Percentiles rank a stretch among this genome's conserved stretches.
phyloP scores from a whole-genome alignment of 2,888 invertebrate species.

The Ormyrus nitidulus region DNA sequence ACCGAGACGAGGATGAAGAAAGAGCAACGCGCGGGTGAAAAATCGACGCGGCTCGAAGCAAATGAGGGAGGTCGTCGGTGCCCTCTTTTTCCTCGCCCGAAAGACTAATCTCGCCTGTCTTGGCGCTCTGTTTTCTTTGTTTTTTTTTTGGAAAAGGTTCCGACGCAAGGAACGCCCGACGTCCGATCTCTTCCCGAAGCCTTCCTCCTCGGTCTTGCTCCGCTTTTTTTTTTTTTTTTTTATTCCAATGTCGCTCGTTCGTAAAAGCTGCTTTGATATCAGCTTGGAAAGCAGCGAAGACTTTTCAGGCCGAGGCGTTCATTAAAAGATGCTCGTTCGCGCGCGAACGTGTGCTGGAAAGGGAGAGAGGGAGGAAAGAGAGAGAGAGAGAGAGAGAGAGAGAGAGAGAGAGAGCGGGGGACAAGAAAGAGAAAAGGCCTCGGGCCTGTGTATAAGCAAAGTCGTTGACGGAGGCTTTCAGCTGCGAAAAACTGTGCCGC shows the following conservation, averaged over 20 bases:
- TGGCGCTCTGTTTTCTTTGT: background rate
- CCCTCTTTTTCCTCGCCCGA: background rate
- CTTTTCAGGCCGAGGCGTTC: constrained; percentile 42
- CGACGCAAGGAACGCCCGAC: background rate
- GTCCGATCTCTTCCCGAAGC: background rate
- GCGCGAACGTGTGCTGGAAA: background rate
- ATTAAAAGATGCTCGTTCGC: constrained; percentile 46
- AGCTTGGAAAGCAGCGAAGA: background rate
- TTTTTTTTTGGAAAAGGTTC: background rate
- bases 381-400: too few species aligned
- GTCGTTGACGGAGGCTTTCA: background rate
- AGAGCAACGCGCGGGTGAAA: background rate
- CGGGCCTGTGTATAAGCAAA: background rate
- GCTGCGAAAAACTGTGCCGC: constrained; percentile 27
- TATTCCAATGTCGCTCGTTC: background rate
- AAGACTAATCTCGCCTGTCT: constrained; percentile 18
- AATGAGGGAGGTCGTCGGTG: background rate
- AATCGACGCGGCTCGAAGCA: constrained; percentile 9
- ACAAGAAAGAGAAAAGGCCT: constrained; percentile 15
- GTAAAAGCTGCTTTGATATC: constrained; percentile 5
- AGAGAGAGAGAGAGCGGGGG: too few species aligned
- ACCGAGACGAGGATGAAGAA: too few species aligned
- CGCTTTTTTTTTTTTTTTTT: constrained; percentile 7
- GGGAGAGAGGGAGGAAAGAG: too few species aligned
- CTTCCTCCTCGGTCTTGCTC: too few species aligned